Evolutionary conservation across 2,797 vertebrate species (phyloP).

Genomic region (Melanotaenia boesemani): DNA sequence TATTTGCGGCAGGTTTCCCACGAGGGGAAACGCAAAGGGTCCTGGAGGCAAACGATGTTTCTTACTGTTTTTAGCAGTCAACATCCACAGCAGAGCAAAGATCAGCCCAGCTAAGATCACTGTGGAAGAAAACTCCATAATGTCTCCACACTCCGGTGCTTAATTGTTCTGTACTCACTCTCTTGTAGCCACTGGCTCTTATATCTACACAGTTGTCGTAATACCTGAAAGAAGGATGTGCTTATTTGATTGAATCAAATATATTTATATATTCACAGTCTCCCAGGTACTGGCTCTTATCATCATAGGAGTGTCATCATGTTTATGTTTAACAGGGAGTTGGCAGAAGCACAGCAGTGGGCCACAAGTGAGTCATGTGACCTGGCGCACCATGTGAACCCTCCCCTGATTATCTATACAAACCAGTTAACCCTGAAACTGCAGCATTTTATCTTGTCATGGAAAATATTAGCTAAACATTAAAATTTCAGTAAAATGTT

Average conservation of each 20-base stretch:
- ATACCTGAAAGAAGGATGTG: no score
- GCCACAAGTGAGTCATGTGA: background rate
- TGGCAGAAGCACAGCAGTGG: background rate
- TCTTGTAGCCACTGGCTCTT: background rate
- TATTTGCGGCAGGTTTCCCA: no score
- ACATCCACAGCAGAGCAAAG: no score
- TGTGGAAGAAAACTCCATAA: conserved; percentile 52
- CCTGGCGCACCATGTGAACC: accelerated
- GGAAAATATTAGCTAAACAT: no score
- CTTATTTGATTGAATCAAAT: no score
- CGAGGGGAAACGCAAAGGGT: no score
- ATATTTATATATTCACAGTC: no score
- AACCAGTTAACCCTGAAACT: background rate
- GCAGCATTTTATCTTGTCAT: no score
- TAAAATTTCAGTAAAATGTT: no score
- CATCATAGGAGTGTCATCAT: background rate
- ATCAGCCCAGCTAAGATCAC: conserved; percentile 17
- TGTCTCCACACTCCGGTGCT: background rate
- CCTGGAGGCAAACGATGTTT: no score
- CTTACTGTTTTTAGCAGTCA: no score
- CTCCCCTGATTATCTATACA: accelerated
- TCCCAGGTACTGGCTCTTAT: background rate
- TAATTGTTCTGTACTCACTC: background rate
- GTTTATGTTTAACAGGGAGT: background rate
- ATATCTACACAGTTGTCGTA: no score